A percentile compares a stretch with the other conserved stretches of the same genome.
These are phyloP conservation scores for Orchestia grillus DNA, from an alignment of 1,140 invertebrate genomes.

Conservation along the genomic window DNA sequence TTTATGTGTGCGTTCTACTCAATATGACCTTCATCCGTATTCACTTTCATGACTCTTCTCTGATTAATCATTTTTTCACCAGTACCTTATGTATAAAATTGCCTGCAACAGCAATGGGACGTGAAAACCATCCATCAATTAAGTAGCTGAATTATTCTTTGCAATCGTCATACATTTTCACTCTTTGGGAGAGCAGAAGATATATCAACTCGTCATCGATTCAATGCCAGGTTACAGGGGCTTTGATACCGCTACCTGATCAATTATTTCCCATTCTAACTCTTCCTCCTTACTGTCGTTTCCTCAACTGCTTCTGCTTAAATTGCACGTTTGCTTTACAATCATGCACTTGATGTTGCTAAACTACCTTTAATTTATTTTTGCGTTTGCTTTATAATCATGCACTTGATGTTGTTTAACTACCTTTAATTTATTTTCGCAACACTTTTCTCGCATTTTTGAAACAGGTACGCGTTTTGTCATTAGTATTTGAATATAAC, in stretches of 20 bases:
- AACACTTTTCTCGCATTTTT: too few relatives aligned
- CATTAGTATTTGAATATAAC: too few relatives aligned
- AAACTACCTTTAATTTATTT: not conserved
- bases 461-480: too few relatives aligned
- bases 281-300: not conserved
- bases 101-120: not conserved
- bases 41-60: not conserved
- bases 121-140: not conserved
- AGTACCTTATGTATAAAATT: not conserved
- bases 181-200: not conserved
- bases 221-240: not conserved
- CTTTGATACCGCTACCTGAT: not conserved
- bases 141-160: not conserved
- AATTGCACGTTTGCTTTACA: not conserved
- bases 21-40: slow-evolving; percentile 7
- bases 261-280: not conserved
- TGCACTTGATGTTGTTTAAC: not conserved
- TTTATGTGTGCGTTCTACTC: slow-evolving; percentile 20
- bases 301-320: not conserved
- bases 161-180: not conserved
- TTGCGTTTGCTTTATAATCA: not conserved
- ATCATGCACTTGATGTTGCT: not conserved
- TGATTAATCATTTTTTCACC: not conserved
- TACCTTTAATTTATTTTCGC: not conserved
- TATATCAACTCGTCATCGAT: not conserved